Conservation (phyloP, 2,888 invertebrate genomes). For the Noctua fimbriata region DNA sequence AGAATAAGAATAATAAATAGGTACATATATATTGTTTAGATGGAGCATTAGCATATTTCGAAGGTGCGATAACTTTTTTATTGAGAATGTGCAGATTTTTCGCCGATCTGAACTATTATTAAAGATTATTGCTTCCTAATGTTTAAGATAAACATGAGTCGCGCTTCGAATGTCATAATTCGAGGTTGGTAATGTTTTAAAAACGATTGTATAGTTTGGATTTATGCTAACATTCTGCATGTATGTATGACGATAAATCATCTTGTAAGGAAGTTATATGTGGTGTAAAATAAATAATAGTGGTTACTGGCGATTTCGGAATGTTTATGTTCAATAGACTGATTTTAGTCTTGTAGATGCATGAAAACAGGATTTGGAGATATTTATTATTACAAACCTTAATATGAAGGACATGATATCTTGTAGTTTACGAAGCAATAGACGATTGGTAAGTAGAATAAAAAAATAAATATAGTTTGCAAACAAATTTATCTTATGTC, state of each 20-base stretch:
- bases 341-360: constrained; percentile 27
- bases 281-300: constrained; percentile 23
- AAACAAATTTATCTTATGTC: constrained; percentile 28
- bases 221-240: constrained; percentile 36
- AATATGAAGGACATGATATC: constrained; percentile 1
- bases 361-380: constrained; percentile 19
- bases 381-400: neutral
- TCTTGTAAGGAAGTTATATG: constrained; percentile 25
- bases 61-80: constrained; percentile 48
- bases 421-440: constrained; percentile 29
- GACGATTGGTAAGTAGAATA: constrained; percentile 8
- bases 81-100: constrained; percentile 49
- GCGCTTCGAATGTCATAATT: constrained; percentile 60
- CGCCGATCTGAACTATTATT: constrained; percentile 53
- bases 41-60: constrained; percentile 51
- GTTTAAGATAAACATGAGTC: constrained; percentile 59
- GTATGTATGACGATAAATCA: constrained; percentile 36
- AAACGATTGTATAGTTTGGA: constrained; percentile 32
- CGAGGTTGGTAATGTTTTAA: constrained; percentile 50
- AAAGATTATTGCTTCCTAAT: constrained; percentile 66
- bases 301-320: constrained; percentile 21
- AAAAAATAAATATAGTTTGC: constrained; percentile 9
- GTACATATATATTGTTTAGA: constrained; percentile 25
- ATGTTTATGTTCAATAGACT: constrained; percentile 29
- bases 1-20: constrained; percentile 54